Percentiles rank a stretch among this genome's conserved stretches.
phyloP scores from a whole-genome alignment of 2,113 vertebrate genomes.

The Psilopogon haemacephalus region DNA sequence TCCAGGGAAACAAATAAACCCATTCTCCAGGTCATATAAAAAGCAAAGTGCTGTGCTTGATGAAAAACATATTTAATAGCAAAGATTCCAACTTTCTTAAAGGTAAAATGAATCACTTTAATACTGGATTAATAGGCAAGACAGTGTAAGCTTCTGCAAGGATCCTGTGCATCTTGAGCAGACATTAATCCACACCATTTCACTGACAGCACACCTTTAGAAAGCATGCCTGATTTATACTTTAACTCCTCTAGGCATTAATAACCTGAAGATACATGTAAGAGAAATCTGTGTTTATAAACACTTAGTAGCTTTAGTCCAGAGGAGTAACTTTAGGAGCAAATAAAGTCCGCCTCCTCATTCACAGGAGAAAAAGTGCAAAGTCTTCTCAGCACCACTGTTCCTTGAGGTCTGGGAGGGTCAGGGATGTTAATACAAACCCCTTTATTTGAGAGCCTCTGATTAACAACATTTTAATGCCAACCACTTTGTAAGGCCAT shows the following conservation, averaged over 20 bases:
- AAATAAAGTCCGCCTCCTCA: not conserved
- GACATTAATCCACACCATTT: not conserved
- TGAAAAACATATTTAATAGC: not conserved
- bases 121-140: not conserved
- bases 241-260: not conserved
- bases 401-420: not conserved
- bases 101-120: not conserved
- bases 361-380: not conserved
- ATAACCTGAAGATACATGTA: conserved; percentile 6
- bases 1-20: not conserved
- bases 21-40: not conserved
- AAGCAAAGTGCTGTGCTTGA: not conserved
- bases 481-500: not conserved
- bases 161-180: not conserved
- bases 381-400: not conserved
- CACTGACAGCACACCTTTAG: not conserved
- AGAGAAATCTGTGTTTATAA: not conserved
- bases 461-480: not conserved
- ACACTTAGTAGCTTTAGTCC: no score
- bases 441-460: not conserved
- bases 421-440: not conserved
- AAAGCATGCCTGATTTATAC: conserved; percentile 2
- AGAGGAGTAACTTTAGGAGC: not conserved
- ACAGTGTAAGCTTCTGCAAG: not conserved
- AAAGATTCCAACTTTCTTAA: not conserved